Conservation (phyloP, 2,888 invertebrate genomes). For the Chymomyza fuscimana region DNA sequence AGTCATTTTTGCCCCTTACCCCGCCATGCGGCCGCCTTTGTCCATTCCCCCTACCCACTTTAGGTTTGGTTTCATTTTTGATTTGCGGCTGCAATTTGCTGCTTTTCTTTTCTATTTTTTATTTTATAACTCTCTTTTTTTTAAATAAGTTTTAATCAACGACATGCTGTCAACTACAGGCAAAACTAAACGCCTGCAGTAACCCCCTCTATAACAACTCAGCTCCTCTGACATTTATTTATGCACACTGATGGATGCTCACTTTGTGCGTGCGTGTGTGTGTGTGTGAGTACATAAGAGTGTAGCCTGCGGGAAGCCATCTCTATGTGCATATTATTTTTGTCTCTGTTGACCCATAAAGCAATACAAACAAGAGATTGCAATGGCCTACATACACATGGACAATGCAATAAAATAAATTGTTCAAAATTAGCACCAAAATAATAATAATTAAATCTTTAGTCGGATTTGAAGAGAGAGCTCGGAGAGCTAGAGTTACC, state of each 20-base stretch:
- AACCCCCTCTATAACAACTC: not conserved
- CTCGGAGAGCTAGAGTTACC: no score
- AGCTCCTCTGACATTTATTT: conserved; percentile 1
- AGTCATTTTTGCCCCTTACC: not conserved
- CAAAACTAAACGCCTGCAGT: not conserved
- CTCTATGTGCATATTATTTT: not conserved
- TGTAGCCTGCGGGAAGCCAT: not conserved
- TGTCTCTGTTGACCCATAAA: not conserved
- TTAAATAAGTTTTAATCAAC: conserved; percentile 21
- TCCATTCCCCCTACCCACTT: conserved; percentile 17
- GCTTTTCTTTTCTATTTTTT: conserved; percentile 44
- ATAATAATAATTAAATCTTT: not conserved
- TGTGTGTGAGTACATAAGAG: conserved; percentile 25
- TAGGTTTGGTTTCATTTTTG: conserved; percentile 18
- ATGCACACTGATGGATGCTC: not conserved
- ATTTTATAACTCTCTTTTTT: conserved; percentile 3
- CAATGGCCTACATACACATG: not conserved
- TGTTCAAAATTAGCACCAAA: not conserved
- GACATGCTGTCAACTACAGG: conserved; percentile 14
- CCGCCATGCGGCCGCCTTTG: not conserved
- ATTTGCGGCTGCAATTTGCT: conserved; percentile 7
- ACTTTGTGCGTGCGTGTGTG: not conserved
- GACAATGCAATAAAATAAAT: not conserved
- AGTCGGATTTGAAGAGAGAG: no score
- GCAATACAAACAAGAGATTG: not conserved